Percentiles rank a stretch among this genome's conserved stretches.
phyloP scores from a whole-genome alignment of 2,797 vertebrate genomes.

The Gymnopithys bicolor region DNA sequence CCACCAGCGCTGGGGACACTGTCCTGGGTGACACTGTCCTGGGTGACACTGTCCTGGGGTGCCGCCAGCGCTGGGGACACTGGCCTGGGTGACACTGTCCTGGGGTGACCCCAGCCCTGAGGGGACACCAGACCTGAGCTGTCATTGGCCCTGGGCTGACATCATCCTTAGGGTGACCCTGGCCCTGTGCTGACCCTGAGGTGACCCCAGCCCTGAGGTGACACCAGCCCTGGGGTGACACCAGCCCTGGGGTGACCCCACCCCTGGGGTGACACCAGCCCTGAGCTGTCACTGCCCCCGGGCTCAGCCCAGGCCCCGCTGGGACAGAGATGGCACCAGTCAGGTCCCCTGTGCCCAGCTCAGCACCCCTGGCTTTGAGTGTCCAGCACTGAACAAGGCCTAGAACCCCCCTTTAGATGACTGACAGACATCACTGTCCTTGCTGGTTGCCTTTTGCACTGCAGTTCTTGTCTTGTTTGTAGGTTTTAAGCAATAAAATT shows the following conservation, averaged over 20 bases:
- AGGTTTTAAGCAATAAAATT: constrained; percentile 19
- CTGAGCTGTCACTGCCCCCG: accelerated
- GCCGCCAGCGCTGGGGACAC: too few relatives aligned
- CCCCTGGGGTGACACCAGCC: not conserved
- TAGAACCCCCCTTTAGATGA: not conserved
- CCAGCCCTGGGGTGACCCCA: not conserved
- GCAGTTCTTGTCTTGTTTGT: not conserved
- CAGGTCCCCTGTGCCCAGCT: not conserved
- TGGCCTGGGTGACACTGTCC: too few relatives aligned
- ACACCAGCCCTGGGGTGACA: not conserved
- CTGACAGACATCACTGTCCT: not conserved
- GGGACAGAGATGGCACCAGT: accelerated
- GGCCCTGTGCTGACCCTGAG: not conserved
- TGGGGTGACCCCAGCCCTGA: not conserved
- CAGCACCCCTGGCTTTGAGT: not conserved
- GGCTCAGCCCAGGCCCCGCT: not conserved
- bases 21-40: too few relatives aligned
- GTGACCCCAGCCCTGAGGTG: not conserved
- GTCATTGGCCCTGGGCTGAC: too few relatives aligned
- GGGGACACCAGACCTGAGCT: too few relatives aligned
- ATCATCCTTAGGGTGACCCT: too few relatives aligned
- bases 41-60: too few relatives aligned
- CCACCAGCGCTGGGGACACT: too few relatives aligned
- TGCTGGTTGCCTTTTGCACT: not conserved
- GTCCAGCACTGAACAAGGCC: not conserved